Base-by-base conservation (phyloP, 2,113 vertebrate genomes). In the Spizaetus ornatus region DNA sequence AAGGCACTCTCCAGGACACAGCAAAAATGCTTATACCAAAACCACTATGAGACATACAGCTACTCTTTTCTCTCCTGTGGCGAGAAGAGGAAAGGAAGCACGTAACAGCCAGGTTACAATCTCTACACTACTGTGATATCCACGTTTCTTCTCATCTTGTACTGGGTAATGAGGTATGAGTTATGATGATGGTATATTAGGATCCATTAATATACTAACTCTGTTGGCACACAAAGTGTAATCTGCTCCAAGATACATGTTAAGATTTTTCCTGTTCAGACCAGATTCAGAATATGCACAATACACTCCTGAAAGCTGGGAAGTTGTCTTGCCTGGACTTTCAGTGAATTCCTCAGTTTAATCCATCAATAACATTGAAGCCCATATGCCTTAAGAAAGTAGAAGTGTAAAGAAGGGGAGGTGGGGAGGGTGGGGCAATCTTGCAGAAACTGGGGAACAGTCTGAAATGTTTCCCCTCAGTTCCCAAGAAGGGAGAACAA, bases 341-440 rank as follows among this genome's bases (percentile, higher is more conserved):
- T 16, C 34, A 48, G 6, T 0, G 8, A 87, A 6, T 29, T 95
- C 16, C 34, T 86, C 66, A 45, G 14, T 36, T 80, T 72, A 66
- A 7, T 80, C 50, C 42, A 56, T 11, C 40, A 65, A 1, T 22
- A 86, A 67, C 19, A 90, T 1, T 18, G 23, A 83, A 92, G 27
- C 4, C 14, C 16, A 45, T 10, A 77, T n/a, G 16, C 7, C 40
- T 83, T 69, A 61, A 63, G 55, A 70, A 85, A 83, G 26, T 3
- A 6, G 8, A 79, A 76, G 3, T 7, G 3, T 72, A 69, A 92
- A 71, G 18, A 58, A 77, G 8, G 1, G 4, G 9, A 5, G 11
- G 26, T 29, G 5, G 3, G 16, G 8, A 18, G 2, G 4, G 3
- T 13, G 6, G 6, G 7, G 17, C 5, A 45, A 74, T 32, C 38